These are phyloP conservation scores for Dufourea novaeangliae DNA, from an alignment of 1,140 invertebrate species.

Conservation along the genomic window DNA sequence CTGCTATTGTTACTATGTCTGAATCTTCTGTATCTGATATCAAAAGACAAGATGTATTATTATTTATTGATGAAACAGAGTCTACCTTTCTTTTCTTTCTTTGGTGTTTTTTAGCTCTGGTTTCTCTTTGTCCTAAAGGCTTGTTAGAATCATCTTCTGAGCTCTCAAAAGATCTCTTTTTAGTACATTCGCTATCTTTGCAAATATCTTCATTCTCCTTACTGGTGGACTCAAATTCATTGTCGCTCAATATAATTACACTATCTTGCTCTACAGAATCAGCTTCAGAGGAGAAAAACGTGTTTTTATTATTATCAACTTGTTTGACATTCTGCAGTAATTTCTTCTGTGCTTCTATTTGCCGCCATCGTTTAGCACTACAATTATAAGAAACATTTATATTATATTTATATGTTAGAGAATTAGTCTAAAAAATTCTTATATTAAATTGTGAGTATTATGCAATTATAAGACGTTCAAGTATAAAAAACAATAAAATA, in stretches of 20 bases:
- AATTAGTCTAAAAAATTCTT: too few species aligned
- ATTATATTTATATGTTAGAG: background rate
- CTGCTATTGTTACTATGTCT: background rate
- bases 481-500: too few species aligned
- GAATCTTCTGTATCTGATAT: conserved; percentile 6
- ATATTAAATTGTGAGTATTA: too few species aligned
- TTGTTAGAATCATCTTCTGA: background rate
- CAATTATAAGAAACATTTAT: background rate
- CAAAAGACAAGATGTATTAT: conserved; percentile 6
- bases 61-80: conserved; percentile 2
- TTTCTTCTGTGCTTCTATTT: background rate
- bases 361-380: conserved; percentile 5
- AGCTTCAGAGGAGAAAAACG: background rate
- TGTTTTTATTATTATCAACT: background rate
- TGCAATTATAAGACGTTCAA: too few species aligned
- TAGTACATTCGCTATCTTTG: background rate
- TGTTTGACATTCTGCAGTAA: background rate
- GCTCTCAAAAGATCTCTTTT: background rate
- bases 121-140: background rate
- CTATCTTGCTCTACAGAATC: conserved; percentile 25
- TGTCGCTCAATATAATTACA: conserved; percentile 60
- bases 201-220: conserved; percentile 1
- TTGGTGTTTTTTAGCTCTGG: background rate
- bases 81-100: conserved; percentile 7
- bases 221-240: conserved; percentile 26